Percentiles rank a stretch among this genome's conserved stretches.
Conservation (phyloP, 2,113 vertebrate genomes). For the Platycercus adscitus region DNA sequence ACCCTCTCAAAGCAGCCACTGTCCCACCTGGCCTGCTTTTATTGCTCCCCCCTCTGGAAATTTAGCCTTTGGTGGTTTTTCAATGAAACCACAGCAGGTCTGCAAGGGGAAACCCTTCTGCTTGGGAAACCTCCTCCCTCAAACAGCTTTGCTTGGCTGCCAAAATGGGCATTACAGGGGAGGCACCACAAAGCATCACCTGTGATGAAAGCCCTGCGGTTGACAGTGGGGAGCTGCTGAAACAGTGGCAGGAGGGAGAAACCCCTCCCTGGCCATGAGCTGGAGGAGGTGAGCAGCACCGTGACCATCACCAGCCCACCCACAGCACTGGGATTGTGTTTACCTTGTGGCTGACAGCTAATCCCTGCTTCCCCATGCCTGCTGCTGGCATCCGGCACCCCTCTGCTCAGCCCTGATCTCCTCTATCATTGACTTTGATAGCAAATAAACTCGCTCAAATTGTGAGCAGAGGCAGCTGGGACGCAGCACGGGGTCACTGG, state of each 20-base stretch:
- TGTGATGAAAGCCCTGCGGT: fast-evolving
- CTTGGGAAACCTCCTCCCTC: neutral
- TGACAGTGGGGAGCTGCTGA: neutral
- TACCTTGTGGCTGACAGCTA: neutral
- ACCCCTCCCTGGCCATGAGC: neutral
- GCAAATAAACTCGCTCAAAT: neutral
- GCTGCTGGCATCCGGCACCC: neutral
- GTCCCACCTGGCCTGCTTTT: neutral
- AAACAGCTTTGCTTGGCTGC: neutral
- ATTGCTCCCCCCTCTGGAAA: neutral
- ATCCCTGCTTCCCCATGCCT: neutral
- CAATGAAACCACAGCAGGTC: neutral
- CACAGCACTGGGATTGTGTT: neutral
- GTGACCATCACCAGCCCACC: neutral
- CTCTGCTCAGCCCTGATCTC: neutral
- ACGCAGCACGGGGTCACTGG: fast-evolving
- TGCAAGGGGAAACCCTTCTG: neutral
- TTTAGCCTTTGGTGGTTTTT: neutral
- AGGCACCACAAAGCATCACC: neutral
- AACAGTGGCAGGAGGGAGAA: neutral
- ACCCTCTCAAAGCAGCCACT: neutral
- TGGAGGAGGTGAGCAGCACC: fast-evolving
- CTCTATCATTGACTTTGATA: neutral
- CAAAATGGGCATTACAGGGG: fast-evolving
- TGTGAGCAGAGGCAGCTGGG: neutral